Conservation (phyloP, 2,113 vertebrate species). For the Herpailurus yagouaroundi region DNA sequence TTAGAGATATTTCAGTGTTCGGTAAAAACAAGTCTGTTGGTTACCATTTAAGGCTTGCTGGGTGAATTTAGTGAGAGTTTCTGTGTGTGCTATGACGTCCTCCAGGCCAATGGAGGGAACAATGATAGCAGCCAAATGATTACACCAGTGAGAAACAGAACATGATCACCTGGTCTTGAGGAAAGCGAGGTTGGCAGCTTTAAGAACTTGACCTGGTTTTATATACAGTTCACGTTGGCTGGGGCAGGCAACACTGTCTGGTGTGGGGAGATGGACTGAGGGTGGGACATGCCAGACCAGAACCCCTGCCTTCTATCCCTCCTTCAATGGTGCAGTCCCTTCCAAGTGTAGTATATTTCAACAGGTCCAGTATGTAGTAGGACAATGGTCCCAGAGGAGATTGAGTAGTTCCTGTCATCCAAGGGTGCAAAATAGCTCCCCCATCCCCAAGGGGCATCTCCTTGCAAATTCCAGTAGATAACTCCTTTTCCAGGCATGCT, state of each 20-base stretch:
- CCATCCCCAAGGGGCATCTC: neutral
- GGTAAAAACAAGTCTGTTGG: neutral
- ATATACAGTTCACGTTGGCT: neutral
- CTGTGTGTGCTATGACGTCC: neutral
- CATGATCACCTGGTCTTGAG: neutral
- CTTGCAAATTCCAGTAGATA: neutral
- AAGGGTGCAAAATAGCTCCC: neutral
- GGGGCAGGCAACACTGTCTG: neutral
- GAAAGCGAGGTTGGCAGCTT: neutral
- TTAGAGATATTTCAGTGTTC: neutral
- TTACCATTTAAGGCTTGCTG: neutral
- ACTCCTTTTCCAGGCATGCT: neutral
- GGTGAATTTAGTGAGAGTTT: neutral
- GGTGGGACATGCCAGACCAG: neutral
- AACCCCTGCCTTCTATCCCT: neutral
- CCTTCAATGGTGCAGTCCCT: neutral
- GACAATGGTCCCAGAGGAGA: neutral
- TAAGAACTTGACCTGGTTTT: neutral
- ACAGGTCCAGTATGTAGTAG: neutral
- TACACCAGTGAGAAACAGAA: neutral
- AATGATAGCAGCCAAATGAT: neutral
- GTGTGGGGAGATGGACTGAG: neutral
- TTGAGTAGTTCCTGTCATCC: neutral
- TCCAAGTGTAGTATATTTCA: neutral
- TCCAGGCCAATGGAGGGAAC: neutral